A percentile compares a stretch with the other conserved stretches of the same genome.
phyloP scores from a whole-genome alignment of 2,113 vertebrate genomes.

The Rhabdomys dilectus region DNA sequence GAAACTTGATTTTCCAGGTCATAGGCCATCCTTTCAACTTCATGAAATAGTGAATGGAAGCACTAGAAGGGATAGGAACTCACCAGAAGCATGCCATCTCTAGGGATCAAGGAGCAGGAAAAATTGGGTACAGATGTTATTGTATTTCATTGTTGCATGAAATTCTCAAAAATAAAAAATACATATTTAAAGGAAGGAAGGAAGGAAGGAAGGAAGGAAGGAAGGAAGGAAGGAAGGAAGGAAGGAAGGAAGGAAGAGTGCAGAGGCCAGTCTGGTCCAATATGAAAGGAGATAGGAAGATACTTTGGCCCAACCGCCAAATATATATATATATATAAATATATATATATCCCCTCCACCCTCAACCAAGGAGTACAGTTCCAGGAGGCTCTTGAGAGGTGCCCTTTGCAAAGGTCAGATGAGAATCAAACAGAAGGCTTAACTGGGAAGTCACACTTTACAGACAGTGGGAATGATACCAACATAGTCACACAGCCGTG shows the following conservation, averaged over 20 bases:
- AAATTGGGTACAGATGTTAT: background rate
- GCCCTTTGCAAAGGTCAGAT: constrained; percentile 71
- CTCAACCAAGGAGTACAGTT: constrained; percentile 49
- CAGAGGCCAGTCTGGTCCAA: background rate
- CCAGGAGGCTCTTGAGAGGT: constrained; percentile 70
- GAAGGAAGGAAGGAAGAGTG: too few relatives aligned
- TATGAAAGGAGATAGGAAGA: background rate
- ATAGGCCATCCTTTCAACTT: background rate
- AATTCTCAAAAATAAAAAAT: too few relatives aligned
- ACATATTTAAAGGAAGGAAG: background rate
- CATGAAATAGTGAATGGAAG: constrained; percentile 26
- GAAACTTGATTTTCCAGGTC: background rate
- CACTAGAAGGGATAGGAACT: background rate
- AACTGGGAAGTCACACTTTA: constrained; percentile 58
- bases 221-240: background rate
- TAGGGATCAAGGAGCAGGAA: constrained; percentile 22
- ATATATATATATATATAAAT: constrained; percentile 27
- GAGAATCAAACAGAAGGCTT: constrained; percentile 37
- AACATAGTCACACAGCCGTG: background rate
- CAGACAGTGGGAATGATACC: background rate
- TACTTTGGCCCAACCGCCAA: background rate
- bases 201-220: background rate
- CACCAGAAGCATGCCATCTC: background rate
- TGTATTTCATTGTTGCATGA: background rate
- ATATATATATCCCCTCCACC: background rate